A percentile compares a stretch with the other conserved stretches of the same genome.
Evolutionary conservation across 2,888 invertebrate genomes (phyloP).

Genomic region (Tromatobia lineatoria): DNA sequence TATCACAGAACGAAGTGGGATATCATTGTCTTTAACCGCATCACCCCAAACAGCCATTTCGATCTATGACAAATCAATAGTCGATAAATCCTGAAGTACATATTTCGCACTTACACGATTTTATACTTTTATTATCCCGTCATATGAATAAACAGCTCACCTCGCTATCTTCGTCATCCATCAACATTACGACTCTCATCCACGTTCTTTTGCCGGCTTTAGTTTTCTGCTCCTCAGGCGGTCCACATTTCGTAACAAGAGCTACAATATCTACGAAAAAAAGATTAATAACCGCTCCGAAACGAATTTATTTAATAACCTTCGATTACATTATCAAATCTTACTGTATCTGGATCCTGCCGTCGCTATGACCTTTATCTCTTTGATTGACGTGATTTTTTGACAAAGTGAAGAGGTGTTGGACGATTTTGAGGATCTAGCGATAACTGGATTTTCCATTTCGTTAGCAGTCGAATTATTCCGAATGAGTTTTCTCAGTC

Average conservation of each 20-base stretch:
- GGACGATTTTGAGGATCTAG: too few relatives aligned
- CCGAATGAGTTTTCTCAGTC: not conserved
- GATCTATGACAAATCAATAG: not conserved
- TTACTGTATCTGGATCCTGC: not conserved
- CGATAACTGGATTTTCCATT: too few relatives aligned
- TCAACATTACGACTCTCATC: not conserved
- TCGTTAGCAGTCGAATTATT: not conserved
- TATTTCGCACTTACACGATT: not conserved
- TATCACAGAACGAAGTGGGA: not conserved
- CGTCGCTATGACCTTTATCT: not conserved
- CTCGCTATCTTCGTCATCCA: not conserved
- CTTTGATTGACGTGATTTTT: not conserved
- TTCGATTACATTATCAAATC: not conserved
- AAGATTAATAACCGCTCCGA: too few relatives aligned
- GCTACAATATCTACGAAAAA: not conserved
- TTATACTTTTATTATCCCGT: not conserved
- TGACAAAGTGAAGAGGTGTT: too few relatives aligned
- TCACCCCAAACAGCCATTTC: not conserved
- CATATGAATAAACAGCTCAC: not conserved
- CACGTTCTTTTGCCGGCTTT: not conserved
- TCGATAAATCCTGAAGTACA: not conserved
- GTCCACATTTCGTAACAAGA: not conserved
- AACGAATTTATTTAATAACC: too few relatives aligned
- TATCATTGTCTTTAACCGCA: not conserved
- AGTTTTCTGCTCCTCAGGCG: not conserved